Evolutionary conservation across 2,888 invertebrate species (phyloP).

Genomic region (Brenthis hecate): DNA sequence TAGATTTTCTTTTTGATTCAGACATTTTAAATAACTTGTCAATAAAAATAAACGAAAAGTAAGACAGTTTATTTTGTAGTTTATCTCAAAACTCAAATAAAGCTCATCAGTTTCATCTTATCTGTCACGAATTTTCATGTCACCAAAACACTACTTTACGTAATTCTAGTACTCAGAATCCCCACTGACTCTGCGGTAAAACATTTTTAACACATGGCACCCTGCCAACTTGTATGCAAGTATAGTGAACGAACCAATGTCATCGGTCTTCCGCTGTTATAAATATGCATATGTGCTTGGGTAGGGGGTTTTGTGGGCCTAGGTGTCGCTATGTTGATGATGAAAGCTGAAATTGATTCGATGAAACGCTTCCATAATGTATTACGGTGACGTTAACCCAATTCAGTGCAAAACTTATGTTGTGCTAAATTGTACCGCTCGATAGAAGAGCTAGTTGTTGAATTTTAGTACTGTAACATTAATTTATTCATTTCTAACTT

Average conservation of each 20-base stretch:
- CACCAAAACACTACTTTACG: slow-evolving; percentile 22
- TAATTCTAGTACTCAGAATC: slow-evolving; percentile 24
- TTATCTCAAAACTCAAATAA: background rate
- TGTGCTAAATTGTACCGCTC: slow-evolving; percentile 2
- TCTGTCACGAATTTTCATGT: slow-evolving; percentile 5
- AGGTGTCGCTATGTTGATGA: slow-evolving; percentile 12
- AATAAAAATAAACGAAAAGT: too few species aligned
- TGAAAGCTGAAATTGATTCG: slow-evolving; percentile 14
- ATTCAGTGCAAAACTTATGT: background rate
- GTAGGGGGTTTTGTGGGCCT: slow-evolving; percentile 7
- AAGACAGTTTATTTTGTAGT: background rate
- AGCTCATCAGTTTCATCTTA: background rate
- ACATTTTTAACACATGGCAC: slow-evolving; percentile 40
- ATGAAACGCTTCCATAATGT: slow-evolving; percentile 12
- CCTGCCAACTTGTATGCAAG: slow-evolving; percentile 42
- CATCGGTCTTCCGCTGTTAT: slow-evolving; percentile 42
- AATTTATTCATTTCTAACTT: too few species aligned
- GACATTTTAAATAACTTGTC: too few species aligned
- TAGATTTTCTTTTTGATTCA: too few species aligned
- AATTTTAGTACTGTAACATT: too few species aligned
- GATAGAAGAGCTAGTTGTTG: background rate
- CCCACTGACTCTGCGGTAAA: slow-evolving; percentile 24
- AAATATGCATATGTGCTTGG: slow-evolving; percentile 32
- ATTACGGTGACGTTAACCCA: slow-evolving; percentile 4
- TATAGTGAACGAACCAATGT: slow-evolving; percentile 41